A percentile compares a stretch with the other conserved stretches of the same genome.
Conservation (phyloP, 2,113 vertebrate genomes). For the Etheostoma spectabile region DNA sequence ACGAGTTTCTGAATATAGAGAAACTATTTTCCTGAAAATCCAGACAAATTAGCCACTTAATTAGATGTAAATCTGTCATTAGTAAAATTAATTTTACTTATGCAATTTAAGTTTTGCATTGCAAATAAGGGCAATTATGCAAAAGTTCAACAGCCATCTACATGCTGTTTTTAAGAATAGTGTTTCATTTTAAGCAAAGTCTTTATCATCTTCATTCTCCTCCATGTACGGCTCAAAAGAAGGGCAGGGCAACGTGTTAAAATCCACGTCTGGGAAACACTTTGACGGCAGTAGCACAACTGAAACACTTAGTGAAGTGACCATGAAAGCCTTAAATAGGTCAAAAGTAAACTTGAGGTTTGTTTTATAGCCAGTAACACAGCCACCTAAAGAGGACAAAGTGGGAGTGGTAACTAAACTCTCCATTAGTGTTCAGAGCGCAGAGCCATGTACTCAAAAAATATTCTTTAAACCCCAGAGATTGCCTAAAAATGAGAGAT, state of each 20-base stretch:
- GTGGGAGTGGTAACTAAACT: conserved; percentile 12
- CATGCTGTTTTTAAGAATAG: background rate
- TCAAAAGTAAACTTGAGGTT: conserved; percentile 42
- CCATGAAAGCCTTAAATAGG: conserved; percentile 15
- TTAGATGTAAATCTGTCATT: conserved; percentile 4
- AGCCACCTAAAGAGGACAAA: conserved; percentile 9
- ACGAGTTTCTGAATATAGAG: conserved; percentile 1
- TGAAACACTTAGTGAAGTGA: conserved; percentile 8
- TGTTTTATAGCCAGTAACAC: conserved; percentile 1
- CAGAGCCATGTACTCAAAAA: background rate
- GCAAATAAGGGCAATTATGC: background rate
- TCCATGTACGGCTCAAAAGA: background rate
- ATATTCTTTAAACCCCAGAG: background rate
- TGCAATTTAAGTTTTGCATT: background rate
- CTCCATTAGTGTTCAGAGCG: background rate
- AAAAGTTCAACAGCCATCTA: background rate
- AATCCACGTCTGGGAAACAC: conserved; percentile 17
- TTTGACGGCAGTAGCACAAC: background rate
- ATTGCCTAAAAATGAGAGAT: fast-evolving
- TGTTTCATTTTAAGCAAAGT: background rate
- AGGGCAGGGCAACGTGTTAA: conserved; percentile 4
- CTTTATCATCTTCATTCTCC: conserved; percentile 35
- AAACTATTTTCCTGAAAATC: background rate
- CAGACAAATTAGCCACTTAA: conserved; percentile 37
- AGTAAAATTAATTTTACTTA: conserved; percentile 4